Percentiles rank a stretch among this genome's conserved stretches.
Conservation (phyloP, 2,113 vertebrate genomes). For the Tor tambroides region DNA sequence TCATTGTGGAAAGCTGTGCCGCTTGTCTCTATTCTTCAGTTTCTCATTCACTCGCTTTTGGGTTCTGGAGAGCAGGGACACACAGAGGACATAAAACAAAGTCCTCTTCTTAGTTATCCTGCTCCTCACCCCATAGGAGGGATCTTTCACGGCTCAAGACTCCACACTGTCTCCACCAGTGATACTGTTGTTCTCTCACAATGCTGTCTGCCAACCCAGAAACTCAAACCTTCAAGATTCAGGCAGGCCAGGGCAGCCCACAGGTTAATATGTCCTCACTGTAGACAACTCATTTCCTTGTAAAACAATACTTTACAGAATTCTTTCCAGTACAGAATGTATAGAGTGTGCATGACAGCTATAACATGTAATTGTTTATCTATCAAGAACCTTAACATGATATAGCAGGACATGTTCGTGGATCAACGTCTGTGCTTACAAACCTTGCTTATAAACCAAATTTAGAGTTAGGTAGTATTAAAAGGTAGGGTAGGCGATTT, state of each 20-base stretch:
- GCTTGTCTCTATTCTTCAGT: neutral
- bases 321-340: neutral
- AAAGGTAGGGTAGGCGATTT: too few relatives aligned
- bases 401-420: neutral
- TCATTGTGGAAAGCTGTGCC: neutral
- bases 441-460: neutral
- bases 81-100: slow-evolving; percentile 20
- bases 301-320: neutral
- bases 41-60: neutral
- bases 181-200: neutral
- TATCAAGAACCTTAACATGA: neutral
- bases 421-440: neutral
- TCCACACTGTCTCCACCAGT: slow-evolving; percentile 13
- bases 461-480: neutral
- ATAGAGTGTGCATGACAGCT: neutral
- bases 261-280: neutral
- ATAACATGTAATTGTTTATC: too few relatives aligned
- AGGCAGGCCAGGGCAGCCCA: neutral
- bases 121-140: slow-evolving; percentile 9
- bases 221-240: slow-evolving; percentile 32
- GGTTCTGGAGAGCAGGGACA: neutral
- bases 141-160: slow-evolving; percentile 13
- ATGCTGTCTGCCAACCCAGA: slow-evolving; percentile 20
- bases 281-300: neutral
- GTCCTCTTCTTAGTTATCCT: slow-evolving; percentile 10